Evolutionary conservation across 2,113 vertebrate genomes (phyloP).

Genomic region (Protobothrops mucrosquamatus): DNA sequence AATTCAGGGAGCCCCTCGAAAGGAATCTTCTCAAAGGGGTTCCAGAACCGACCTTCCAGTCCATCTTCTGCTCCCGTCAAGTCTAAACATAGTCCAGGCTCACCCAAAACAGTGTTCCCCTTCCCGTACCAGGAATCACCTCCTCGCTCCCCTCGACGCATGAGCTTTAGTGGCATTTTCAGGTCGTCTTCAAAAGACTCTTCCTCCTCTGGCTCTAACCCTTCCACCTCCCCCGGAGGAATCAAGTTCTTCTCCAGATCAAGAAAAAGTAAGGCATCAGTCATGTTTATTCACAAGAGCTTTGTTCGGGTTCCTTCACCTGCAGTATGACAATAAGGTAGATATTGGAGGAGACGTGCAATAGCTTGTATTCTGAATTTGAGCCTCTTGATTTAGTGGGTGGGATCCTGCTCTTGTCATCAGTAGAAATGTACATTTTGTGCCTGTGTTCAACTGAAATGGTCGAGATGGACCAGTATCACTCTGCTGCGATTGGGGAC

Average conservation of each 20-base stretch:
- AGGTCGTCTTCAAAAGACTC: slow-evolving; percentile 87
- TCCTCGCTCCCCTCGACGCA: slow-evolving; percentile 82
- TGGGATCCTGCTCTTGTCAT: background rate
- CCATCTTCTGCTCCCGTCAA: slow-evolving; percentile 82
- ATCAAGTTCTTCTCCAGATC: slow-evolving; percentile 87
- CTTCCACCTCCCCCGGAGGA: slow-evolving; percentile 82
- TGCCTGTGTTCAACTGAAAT: background rate
- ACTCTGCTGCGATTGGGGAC: background rate
- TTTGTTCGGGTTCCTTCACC: slow-evolving; percentile 50
- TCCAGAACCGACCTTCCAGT: slow-evolving; percentile 80
- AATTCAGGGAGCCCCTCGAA: slow-evolving; percentile 78
- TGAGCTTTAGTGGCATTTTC: slow-evolving; percentile 94
- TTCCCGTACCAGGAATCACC: slow-evolving; percentile 85
- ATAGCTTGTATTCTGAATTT: slow-evolving; percentile 35
- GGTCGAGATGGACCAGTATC: background rate
- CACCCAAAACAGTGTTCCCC: slow-evolving; percentile 85
- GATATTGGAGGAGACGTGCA: slow-evolving; percentile 28
- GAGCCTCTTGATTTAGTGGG: slow-evolving; percentile 12
- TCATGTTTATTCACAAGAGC: slow-evolving; percentile 62
- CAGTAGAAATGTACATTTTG: background rate
- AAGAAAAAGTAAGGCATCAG: slow-evolving; percentile 83
- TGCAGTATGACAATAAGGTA: slow-evolving; percentile 58
- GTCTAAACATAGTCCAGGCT: slow-evolving; percentile 77
- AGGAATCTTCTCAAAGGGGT: slow-evolving; percentile 80
- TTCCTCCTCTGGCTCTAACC: slow-evolving; percentile 73